Conservation (phyloP, 92 coral and sea anemone species). For the Paramuricea clavata region DNA sequence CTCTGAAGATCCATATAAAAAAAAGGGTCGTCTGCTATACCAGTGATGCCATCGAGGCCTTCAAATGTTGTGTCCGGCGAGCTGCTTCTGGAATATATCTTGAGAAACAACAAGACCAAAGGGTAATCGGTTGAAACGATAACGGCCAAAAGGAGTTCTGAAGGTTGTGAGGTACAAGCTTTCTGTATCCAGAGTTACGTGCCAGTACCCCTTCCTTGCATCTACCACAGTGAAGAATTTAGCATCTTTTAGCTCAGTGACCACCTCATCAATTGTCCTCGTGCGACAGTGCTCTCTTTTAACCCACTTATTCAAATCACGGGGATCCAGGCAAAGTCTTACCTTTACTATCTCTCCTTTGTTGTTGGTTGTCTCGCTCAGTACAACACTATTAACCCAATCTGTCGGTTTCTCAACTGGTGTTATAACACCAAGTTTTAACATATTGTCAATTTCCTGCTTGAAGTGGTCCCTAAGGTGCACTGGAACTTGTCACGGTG, state of each 20-base stretch:
- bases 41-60: slow-evolving; percentile 63
- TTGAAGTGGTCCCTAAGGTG: slow-evolving; percentile 43
- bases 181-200: slow-evolving; percentile 40
- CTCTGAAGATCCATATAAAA: slow-evolving; percentile 62
- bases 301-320: slow-evolving; percentile 58
- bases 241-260: slow-evolving; percentile 58
- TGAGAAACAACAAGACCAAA: slow-evolving; percentile 71
- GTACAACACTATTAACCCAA: slow-evolving; percentile 70
- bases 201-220: slow-evolving; percentile 73
- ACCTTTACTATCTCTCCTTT: slow-evolving; percentile 54
- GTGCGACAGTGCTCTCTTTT: slow-evolving; percentile 54
- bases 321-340: slow-evolving; percentile 64
- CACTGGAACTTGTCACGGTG: slow-evolving; percentile 54
- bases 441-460: slow-evolving; percentile 59
- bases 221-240: slow-evolving; percentile 68
- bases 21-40: slow-evolving; percentile 69
- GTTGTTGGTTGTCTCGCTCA: slow-evolving; percentile 59
- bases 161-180: slow-evolving; percentile 65
- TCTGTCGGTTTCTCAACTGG: slow-evolving; percentile 68
- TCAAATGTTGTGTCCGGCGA: slow-evolving; percentile 55
- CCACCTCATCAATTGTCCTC: slow-evolving; percentile 59
- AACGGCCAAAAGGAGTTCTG: slow-evolving; percentile 22
- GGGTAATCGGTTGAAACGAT: slow-evolving; percentile 56
- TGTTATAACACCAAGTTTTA: slow-evolving; percentile 56
- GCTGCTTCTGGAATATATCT: slow-evolving; percentile 69